Evolutionary conservation across 35 echinoderm and acorn worm genomes (phyloP).

Genomic region (Apostichopus parvimensis): DNA sequence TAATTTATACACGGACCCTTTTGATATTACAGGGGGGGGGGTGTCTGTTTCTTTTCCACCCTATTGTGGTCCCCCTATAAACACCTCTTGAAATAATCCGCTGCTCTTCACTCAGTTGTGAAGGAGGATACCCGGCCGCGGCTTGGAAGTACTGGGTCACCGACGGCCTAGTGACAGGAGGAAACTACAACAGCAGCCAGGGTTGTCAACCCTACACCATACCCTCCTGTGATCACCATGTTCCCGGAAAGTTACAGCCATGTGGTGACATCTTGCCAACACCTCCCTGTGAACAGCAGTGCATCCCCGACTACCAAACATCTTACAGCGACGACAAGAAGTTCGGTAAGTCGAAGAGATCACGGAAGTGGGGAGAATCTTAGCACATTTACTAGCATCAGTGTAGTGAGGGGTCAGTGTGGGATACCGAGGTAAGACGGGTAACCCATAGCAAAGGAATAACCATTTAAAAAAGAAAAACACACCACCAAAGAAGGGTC

Average conservation of each 20-base stretch:
- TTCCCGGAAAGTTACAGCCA: constrained; percentile 71
- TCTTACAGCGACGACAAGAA: constrained; percentile 65
- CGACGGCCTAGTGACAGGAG: constrained; percentile 85
- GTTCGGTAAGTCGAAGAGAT: constrained; percentile 57
- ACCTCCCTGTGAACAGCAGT: constrained; percentile 57
- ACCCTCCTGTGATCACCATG: constrained; percentile 87
- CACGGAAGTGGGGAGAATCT: background rate
- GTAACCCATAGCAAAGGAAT: too few relatives aligned
- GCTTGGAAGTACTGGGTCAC: constrained; percentile 84
- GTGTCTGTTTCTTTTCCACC: background rate
- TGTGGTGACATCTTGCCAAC: constrained; percentile 70
- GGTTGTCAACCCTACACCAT: constrained; percentile 89
- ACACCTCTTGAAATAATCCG: too few relatives aligned
- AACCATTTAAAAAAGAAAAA: too few relatives aligned
- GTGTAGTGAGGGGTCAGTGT: background rate
- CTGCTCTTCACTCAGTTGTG: constrained; percentile 59
- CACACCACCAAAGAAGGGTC: too few relatives aligned
- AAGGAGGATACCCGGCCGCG: constrained; percentile 74
- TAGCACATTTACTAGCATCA: background rate
- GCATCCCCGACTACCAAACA: constrained; percentile 54
- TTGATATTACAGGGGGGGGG: too few relatives aligned
- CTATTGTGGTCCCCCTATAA: too few relatives aligned
- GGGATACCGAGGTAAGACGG: background rate
- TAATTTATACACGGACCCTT: too few relatives aligned
- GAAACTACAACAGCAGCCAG: constrained; percentile 74